Percentiles rank a stretch among this genome's conserved stretches.
Conservation (phyloP, 2,797 vertebrate genomes). For the Gymnodraco acuticeps region DNA sequence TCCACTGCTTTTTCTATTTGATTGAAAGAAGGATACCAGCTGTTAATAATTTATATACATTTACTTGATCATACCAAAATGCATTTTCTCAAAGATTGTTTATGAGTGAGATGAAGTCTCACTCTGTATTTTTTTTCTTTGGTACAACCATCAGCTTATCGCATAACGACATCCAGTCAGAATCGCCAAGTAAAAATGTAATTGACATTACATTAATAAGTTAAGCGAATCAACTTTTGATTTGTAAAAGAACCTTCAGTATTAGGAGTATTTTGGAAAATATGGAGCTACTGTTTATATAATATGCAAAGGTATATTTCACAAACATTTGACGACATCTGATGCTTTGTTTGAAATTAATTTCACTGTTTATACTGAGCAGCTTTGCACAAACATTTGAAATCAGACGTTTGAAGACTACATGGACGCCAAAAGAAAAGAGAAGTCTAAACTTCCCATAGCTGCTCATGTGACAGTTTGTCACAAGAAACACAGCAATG, state of each 20-base stretch:
- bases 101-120: not conserved
- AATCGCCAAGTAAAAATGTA: not conserved
- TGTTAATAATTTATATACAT: too few relatives aligned
- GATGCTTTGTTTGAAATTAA: too few relatives aligned
- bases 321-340: not conserved
- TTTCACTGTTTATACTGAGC: not conserved
- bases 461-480: slow-evolving; percentile 59
- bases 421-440: slow-evolving; percentile 24
- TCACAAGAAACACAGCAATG: slow-evolving; percentile 44
- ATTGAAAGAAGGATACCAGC: too few relatives aligned
- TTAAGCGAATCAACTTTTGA: not conserved
- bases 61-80: too few relatives aligned
- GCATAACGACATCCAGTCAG: not conserved
- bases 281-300: too few relatives aligned
- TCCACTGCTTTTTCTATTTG: too few relatives aligned
- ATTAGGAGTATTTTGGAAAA: too few relatives aligned
- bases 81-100: too few relatives aligned
- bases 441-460: slow-evolving; percentile 58
- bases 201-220: not conserved
- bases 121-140: not conserved
- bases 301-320: not conserved
- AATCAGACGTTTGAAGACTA: slow-evolving; percentile 11
- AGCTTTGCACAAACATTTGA: not conserved
- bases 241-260: too few relatives aligned
- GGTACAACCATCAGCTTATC: not conserved